Evolutionary conservation across 2,888 invertebrate genomes (phyloP).

Genomic region (Aelia acuminata): DNA sequence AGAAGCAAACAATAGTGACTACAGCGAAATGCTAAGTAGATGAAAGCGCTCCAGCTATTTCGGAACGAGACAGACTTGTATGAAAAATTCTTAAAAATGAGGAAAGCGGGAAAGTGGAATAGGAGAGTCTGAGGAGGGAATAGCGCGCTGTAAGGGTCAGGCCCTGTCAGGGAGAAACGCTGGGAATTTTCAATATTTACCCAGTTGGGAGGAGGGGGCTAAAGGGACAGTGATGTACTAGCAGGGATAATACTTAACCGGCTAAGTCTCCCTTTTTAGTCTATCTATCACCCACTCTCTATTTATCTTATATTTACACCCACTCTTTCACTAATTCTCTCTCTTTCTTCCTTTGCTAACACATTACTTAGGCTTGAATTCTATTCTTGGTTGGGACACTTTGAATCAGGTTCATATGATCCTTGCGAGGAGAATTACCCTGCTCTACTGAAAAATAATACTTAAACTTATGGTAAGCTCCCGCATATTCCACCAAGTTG

Average conservation of each 20-base stretch:
- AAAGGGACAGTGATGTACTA: constrained; percentile 60
- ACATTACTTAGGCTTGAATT: not conserved
- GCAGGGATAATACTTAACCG: constrained; percentile 47
- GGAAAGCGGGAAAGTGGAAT: no score
- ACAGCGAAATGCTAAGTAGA: not conserved
- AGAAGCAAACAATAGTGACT: not conserved
- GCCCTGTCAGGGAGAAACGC: constrained; percentile 54
- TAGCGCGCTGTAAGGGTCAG: not conserved
- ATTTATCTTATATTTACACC: constrained; percentile 48
- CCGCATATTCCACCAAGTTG: no score
- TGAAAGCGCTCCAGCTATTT: not conserved
- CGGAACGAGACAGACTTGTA: not conserved
- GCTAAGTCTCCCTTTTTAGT: constrained; percentile 47
- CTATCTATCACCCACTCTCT: constrained; percentile 50
- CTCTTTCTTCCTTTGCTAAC: not conserved
- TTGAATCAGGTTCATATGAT: not conserved
- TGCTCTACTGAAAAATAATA: no score
- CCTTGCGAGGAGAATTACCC: not conserved
- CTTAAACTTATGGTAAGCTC: no score
- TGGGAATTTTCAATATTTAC: constrained; percentile 58
- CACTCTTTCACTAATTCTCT: not conserved
- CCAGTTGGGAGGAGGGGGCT: not conserved
- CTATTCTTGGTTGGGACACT: not conserved
- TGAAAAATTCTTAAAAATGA: constrained; percentile 48
- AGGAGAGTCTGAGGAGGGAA: no score